Conservation (phyloP, 1,140 invertebrate species). For the Metopolophium dirhodum region DNA sequence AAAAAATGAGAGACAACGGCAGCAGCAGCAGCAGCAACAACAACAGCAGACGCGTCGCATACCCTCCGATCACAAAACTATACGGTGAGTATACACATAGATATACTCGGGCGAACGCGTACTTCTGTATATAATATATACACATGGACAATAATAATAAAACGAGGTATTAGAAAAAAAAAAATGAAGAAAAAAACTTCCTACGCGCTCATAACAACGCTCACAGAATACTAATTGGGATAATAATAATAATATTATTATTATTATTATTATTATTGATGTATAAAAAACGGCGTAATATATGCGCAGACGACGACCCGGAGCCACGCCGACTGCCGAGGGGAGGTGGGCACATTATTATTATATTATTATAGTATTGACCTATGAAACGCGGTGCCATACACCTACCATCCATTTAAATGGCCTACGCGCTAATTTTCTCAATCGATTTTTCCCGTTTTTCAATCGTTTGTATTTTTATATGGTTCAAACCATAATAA, state of each 20-base stretch:
- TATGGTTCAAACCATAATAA: not conserved
- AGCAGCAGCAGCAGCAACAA: not conserved
- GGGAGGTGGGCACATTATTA: not conserved
- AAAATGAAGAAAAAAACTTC: not conserved
- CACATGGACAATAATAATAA: slow-evolving; percentile 49
- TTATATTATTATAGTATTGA: slow-evolving; percentile 1
- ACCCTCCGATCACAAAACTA: slow-evolving; percentile 45
- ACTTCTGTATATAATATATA: slow-evolving; percentile 10
- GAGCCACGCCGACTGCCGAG: not conserved
- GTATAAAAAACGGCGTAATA: slow-evolving; percentile 4
- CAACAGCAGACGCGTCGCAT: slow-evolving; percentile 47
- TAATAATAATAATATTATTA: slow-evolving; percentile 37
- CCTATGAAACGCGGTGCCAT: not conserved
- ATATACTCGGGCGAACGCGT: slow-evolving; percentile 5
- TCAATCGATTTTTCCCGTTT: not conserved
- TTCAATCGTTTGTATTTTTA: not conserved
- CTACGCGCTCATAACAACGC: slow-evolving; percentile 13
- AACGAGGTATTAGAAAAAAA: slow-evolving; percentile 31
- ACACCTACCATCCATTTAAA: not conserved
- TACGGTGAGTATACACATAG: not conserved
- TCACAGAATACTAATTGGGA: slow-evolving; percentile 54
- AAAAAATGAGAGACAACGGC: slow-evolving; percentile 38
- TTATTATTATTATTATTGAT: not conserved
- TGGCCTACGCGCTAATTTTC: not conserved
- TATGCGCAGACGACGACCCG: not conserved